phyloP scores from a whole-genome alignment of 1,140 invertebrate genomes.

The Pissodes strobi region DNA sequence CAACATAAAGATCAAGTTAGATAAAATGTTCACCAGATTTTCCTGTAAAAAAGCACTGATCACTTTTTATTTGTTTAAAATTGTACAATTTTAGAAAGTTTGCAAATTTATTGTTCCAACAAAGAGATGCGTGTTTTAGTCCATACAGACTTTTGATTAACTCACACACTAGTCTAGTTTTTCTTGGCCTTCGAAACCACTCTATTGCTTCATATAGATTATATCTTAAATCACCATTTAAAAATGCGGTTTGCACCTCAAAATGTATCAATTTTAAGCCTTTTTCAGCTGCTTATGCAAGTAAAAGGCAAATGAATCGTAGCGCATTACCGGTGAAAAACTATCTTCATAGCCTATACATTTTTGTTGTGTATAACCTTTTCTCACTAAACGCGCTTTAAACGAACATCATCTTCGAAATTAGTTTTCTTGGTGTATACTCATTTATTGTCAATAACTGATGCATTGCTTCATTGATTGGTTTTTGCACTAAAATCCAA shows the following conservation, averaged over 20 bases:
- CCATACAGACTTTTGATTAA: constrained; percentile 13
- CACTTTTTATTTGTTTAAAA: too few species aligned
- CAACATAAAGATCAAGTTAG: too few species aligned
- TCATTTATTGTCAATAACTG: not conserved
- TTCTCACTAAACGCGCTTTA: constrained; percentile 52
- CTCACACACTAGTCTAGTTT: not conserved
- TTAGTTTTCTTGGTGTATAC: too few species aligned
- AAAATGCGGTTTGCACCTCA: too few species aligned
- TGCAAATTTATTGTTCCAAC: constrained; percentile 18
- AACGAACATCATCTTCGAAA: not conserved
- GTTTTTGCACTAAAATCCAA: constrained; percentile 1
- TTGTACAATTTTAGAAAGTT: too few species aligned
- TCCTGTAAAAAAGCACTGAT: too few species aligned
- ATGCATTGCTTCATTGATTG: not conserved
- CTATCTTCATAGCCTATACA: constrained; percentile 51
- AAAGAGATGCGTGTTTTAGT: constrained; percentile 5
- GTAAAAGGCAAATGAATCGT: constrained; percentile 24
- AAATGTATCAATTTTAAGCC: constrained; percentile 34
- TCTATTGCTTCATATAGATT: constrained; percentile 53
- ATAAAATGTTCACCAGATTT: too few species aligned
- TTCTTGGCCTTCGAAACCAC: constrained; percentile 50
- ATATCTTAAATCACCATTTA: constrained; percentile 51
- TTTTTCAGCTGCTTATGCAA: constrained; percentile 4
- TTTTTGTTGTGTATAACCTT: constrained; percentile 52
- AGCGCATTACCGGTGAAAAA: constrained; percentile 50